Base-by-base conservation (phyloP, 2,797 vertebrate species). In the Rhabdophis nuchalis region DNA sequence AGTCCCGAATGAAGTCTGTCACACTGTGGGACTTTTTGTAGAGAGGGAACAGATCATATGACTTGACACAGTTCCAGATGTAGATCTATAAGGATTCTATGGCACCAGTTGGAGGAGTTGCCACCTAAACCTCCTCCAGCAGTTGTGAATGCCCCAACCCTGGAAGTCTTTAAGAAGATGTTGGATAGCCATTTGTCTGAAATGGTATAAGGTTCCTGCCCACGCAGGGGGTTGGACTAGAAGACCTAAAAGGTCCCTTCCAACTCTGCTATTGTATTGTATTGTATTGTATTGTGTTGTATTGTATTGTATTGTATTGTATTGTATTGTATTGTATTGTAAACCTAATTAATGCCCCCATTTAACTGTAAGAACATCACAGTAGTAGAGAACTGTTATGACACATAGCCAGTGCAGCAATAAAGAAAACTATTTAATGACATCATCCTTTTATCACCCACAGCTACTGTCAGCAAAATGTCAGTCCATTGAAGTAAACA, bases 381-480 rank as follows among this genome's bases (percentile, higher is more conserved):
- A 57, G 53, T 87, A 52, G 90, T 89, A 16, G 11, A 87, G 20
- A 85, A 56, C 53, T 61, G 91, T 82, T 0, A 0, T 88, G 90
- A 89, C 90, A 95, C 14, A 92, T 94, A 94, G 92, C 85, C 0
- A 0, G 64, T 72, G 89, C 11, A 25, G 12, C 32, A 4, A 87
- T 85, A 86, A 61, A 29, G 10, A 16, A 77, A 88, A 90, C 86
- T 32, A 25, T 50, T 86, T 12, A 77, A 89, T 88, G 90, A 85
- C 91, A 36, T 93, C 89, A 92, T 54, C 72, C 58, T 50, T 72
- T 89, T 25, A 54, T 89, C 18, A 52, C 20, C 18, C 92, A 93
- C 52, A 93, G 56, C 60, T 54, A 53, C 77, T 54, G 61, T 68
- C 93, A 87, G 88, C 25, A 64, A 93, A 95, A 12, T 72, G 32